phyloP scores from a whole-genome alignment of 2,888 invertebrate species.

The Liposcelis brunnea region DNA sequence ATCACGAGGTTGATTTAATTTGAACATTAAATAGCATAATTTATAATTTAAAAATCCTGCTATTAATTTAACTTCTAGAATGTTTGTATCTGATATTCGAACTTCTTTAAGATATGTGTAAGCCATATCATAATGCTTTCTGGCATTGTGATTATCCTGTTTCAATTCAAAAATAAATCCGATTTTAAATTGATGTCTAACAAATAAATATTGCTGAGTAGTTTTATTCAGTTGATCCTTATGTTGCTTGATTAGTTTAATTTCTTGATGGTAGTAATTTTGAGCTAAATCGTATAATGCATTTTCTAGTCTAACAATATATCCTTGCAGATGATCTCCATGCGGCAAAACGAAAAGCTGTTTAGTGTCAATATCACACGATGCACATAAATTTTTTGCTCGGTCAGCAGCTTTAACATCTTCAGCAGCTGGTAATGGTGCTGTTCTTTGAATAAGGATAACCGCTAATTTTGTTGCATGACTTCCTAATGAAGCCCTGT shows the following conservation, averaged over 20 bases:
- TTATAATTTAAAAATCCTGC: conserved; percentile 93
- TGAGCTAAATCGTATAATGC: conserved; percentile 88
- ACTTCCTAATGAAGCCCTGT: conserved; percentile 51
- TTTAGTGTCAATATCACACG: conserved; percentile 84
- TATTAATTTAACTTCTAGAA: conserved; percentile 84
- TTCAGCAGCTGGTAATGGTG: conserved; percentile 60
- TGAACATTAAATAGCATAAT: conserved; percentile 79
- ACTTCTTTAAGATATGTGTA: conserved; percentile 82
- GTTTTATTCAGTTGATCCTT: conserved; percentile 80
- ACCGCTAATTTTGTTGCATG: conserved; percentile 63
- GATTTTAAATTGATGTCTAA: conserved; percentile 92
- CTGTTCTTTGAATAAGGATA: conserved; percentile 75
- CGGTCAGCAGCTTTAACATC: conserved; percentile 76
- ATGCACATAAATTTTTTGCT: conserved; percentile 74
- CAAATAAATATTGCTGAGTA: conserved; percentile 79
- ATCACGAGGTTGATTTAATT: conserved; percentile 76
- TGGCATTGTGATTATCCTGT: conserved; percentile 71
- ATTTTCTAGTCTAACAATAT: conserved; percentile 61
- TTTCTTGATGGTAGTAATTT: conserved; percentile 79
- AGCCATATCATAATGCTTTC: conserved; percentile 63
- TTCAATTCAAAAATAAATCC: conserved; percentile 88
- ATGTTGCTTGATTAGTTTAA: conserved; percentile 71
- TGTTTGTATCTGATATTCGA: conserved; percentile 74
- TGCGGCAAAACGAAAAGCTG: conserved; percentile 82
- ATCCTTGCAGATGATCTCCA: conserved; percentile 68